Evolutionary conservation across 2,888 invertebrate genomes (phyloP), one percentile per base, ranked within the genome.

Genomic region (Nysson spinosus): DNA sequence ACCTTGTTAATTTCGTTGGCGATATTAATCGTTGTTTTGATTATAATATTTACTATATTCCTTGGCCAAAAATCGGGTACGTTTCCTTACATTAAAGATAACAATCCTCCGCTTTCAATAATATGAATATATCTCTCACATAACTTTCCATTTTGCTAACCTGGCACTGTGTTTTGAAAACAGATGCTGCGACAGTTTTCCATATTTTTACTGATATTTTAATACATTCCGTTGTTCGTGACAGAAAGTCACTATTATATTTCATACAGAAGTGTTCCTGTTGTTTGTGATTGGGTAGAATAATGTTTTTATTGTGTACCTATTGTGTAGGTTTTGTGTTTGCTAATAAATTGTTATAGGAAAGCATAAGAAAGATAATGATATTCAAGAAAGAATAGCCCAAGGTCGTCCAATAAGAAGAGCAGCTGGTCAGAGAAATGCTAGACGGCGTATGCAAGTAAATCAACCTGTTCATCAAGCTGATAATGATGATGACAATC

Each of bases 371-470:
- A 46, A 16, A 16, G 19, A 19, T 17, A 4, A 14, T 1, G 30
- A 35, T 1, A 11, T 1, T n/a, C 43, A 24, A 4, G 58, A 68
- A 26, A 46, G 40, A 17, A 26, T 9, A 2, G 35, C 12, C 9
- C 56, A 44, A 14, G 57, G 26, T 30, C 51, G 78, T 44, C 78
- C 69, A n/a, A 72, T 85, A 3, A 80, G 94, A 44, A 89, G 94
- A 78, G 93, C 93, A 0, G 93, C 93, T 79, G 92, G 93, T 24
- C 92, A 92, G 3, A 90, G 95, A 68, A 94, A 93, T 85, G 92
- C 93, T 78, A 90, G 94, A 43, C 91, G 91, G 26, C 88, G 93
- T 58, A 89, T 92, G 88, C 89, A 92, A 82, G 91, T 90, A 7
- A 90, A 90, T n/a, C n/a, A n/a, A n/a, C n/a, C n/a, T 85, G 90